Percentiles rank a stretch among this genome's conserved stretches.
Evolutionary conservation across 1,140 invertebrate species (phyloP).

Genomic region (Cecropterus lyciades): DNA sequence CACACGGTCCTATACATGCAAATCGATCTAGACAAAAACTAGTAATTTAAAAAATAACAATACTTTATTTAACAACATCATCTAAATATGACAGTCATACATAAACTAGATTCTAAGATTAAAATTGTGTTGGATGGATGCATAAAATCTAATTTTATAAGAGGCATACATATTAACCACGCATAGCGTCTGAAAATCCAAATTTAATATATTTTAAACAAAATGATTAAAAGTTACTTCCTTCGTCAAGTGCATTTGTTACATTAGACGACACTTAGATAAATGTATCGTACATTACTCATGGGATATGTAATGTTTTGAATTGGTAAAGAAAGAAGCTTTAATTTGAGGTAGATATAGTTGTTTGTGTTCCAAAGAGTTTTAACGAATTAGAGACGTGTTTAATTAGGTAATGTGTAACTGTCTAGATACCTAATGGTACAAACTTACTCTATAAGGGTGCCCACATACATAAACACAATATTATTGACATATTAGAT

Average conservation of each 20-base stretch:
- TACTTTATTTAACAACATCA: too few species aligned
- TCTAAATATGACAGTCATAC: too few species aligned
- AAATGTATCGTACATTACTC: conserved; percentile 60
- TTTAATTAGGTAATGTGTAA: conserved; percentile 47
- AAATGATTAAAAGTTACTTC: conserved; percentile 21
- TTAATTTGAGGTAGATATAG: conserved; percentile 81
- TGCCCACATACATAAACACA: not conserved
- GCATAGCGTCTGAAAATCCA: not conserved
- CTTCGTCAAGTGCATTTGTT: conserved; percentile 31
- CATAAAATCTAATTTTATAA: too few species aligned
- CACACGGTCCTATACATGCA: too few species aligned
- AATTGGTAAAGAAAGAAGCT: conserved; percentile 80
- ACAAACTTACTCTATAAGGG: conserved; percentile 35
- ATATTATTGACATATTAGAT: conserved; percentile 5
- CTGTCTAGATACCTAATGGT: conserved; percentile 49
- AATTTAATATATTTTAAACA: not conserved
- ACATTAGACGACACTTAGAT: conserved; percentile 64
- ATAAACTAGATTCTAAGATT: too few species aligned
- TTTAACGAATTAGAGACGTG: conserved; percentile 61
- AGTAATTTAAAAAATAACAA: too few species aligned
- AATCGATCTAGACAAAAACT: too few species aligned
- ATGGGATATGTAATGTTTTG: conserved; percentile 61
- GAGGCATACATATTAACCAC: too few species aligned
- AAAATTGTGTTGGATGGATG: too few species aligned
- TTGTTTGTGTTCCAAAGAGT: conserved; percentile 75